A percentile compares a stretch with the other conserved stretches of the same genome.
phyloP scores from a whole-genome alignment of 2,113 vertebrate species.

The Thalassarche chlororhynchos region DNA sequence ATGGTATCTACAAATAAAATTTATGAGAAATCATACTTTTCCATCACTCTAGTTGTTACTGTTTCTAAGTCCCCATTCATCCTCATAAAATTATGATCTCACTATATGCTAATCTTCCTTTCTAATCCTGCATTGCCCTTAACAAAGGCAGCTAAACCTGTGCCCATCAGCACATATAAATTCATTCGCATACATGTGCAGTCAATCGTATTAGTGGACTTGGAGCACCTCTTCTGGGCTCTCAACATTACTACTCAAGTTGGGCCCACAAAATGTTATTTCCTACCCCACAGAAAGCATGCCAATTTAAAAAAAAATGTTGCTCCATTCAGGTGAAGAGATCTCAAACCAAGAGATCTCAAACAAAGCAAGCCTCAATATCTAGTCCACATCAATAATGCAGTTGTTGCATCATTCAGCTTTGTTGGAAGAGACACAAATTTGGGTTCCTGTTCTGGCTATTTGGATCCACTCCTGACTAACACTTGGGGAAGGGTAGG shows the following conservation, averaged over 20 bases:
- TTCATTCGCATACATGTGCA: accelerated
- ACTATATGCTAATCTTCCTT: background rate
- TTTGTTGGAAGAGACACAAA: background rate
- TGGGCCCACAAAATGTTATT: background rate
- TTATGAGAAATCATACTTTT: background rate
- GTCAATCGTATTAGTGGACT: background rate
- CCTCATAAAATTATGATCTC: background rate
- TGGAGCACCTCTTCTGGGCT: background rate
- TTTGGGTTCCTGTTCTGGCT: background rate
- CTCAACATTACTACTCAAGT: background rate
- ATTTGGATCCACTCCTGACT: background rate
- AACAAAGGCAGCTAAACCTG: background rate
- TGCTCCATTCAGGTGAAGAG: background rate
- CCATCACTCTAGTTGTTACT: background rate
- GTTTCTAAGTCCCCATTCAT: background rate
- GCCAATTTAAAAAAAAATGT: background rate
- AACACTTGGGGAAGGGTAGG: background rate
- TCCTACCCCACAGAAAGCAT: background rate
- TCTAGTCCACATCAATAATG: background rate
- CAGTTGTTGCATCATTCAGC: background rate
- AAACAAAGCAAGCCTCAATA: background rate
- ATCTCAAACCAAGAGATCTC: background rate
- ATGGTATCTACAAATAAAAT: background rate
- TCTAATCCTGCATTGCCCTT: background rate
- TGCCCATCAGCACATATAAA: background rate